Conservation (phyloP, 2,888 invertebrate genomes). For the Parnassius glacialis region DNA sequence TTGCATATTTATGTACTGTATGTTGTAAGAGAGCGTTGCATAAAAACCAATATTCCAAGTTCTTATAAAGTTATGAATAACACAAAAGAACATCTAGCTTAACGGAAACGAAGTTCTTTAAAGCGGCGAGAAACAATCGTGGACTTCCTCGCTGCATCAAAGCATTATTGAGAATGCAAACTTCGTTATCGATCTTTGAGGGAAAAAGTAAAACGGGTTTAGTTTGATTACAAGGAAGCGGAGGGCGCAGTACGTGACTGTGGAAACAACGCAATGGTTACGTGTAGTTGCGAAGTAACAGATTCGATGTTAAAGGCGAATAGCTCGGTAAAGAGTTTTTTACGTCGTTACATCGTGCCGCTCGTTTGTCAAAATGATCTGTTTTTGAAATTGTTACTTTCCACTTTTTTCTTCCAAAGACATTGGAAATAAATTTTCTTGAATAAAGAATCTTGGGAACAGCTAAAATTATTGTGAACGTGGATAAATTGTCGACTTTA, state of each 20-base stretch:
- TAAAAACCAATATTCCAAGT: background rate
- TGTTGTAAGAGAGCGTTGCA: background rate
- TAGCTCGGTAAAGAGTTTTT: constrained; percentile 7
- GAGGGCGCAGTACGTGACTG: constrained; percentile 16
- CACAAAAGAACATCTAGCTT: constrained; percentile 6
- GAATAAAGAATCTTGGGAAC: too few species aligned
- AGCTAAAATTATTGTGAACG: too few species aligned
- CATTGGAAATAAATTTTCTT: background rate
- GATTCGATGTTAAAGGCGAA: background rate
- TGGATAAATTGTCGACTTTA: too few species aligned
- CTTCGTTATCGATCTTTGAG: constrained; percentile 24
- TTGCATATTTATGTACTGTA: too few species aligned
- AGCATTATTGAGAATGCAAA: constrained; percentile 22
- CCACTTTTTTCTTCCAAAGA: background rate
- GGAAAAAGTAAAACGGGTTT: constrained; percentile 25
- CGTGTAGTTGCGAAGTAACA: constrained; percentile 2
- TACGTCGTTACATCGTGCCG: constrained; percentile 13
- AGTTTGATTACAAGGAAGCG: constrained; percentile 25
- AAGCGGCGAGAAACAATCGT: constrained; percentile 14
- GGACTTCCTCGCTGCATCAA: constrained; percentile 14
- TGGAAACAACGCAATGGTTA: constrained; percentile 21
- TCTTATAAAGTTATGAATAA: constrained; percentile 3
- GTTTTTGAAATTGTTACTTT: constrained; percentile 4
- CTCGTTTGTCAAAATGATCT: constrained; percentile 12
- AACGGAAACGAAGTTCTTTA: background rate